Evolutionary conservation across 53 echinoderm and acorn worm species (phyloP).

Genomic region (Glandiceps talaboti): DNA sequence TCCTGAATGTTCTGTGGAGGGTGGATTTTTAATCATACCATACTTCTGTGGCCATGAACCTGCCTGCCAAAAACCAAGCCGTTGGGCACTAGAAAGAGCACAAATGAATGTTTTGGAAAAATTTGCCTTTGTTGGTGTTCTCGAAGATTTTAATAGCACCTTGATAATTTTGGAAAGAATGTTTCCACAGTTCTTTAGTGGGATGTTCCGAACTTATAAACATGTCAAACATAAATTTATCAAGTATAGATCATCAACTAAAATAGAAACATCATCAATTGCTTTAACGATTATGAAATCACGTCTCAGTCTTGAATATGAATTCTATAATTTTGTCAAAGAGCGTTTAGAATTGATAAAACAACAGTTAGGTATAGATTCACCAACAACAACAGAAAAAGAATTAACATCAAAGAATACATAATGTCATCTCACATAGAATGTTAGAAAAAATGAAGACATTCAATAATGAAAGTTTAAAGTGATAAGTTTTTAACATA

Average conservation of each 20-base stretch:
- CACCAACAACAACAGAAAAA: too few relatives aligned
- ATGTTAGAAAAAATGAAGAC: too few relatives aligned
- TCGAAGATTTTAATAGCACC: background rate
- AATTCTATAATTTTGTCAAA: background rate
- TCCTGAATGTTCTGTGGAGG: slow-evolving; percentile 2
- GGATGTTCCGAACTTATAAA: background rate
- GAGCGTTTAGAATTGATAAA: background rate
- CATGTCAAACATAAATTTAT: background rate
- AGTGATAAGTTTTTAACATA: too few relatives aligned
- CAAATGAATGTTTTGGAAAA: background rate
- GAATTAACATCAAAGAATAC: too few relatives aligned
- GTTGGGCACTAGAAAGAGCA: background rate
- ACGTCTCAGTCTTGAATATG: background rate
- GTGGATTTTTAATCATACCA: background rate
- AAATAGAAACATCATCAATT: background rate
- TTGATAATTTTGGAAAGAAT: background rate
- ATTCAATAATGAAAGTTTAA: too few relatives aligned
- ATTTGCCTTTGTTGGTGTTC: background rate
- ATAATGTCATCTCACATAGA: too few relatives aligned
- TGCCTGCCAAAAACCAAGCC: background rate
- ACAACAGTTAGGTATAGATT: background rate
- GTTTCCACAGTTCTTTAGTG: background rate
- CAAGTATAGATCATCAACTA: background rate
- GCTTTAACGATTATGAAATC: background rate
- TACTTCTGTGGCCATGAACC: slow-evolving; percentile 9